These are phyloP conservation scores for Sinocyclocheilus rhinocerous DNA, from an alignment of 2,113 vertebrate species.

Conservation along the genomic window DNA sequence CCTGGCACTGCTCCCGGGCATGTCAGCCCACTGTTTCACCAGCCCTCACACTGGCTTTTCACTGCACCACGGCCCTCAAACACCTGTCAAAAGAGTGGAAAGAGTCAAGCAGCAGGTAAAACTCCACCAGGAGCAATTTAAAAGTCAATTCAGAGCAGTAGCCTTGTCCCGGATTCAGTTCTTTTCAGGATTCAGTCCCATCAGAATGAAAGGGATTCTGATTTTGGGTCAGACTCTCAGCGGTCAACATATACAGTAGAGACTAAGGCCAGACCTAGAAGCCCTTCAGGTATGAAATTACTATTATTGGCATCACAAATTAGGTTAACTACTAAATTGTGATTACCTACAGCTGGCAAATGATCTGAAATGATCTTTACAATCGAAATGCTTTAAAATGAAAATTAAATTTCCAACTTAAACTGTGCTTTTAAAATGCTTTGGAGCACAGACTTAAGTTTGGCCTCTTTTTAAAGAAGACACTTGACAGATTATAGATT, in stretches of 20 bases:
- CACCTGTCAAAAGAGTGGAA: conserved; percentile 45
- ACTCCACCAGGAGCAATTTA: conserved; percentile 23
- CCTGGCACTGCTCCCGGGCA: conserved; percentile 73
- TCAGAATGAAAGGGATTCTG: background rate
- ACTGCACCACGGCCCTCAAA: conserved; percentile 40
- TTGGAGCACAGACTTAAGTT: background rate
- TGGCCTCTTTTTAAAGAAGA: background rate
- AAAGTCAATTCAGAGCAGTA: conserved; percentile 28
- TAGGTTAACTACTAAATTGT: background rate
- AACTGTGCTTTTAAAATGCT: background rate
- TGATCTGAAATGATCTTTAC: background rate
- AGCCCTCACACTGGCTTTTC: conserved; percentile 50
- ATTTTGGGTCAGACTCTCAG: background rate
- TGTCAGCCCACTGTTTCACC: conserved; percentile 67
- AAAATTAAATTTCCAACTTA: background rate
- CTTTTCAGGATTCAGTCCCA: background rate
- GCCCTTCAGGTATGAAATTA: background rate
- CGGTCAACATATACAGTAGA: too few relatives aligned
- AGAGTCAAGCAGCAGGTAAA: conserved; percentile 1
- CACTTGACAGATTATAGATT: background rate
- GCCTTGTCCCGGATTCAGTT: background rate
- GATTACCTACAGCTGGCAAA: background rate
- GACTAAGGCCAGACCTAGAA: background rate
- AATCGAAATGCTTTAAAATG: background rate
- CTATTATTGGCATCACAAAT: background rate